Evolutionary conservation across 2,888 invertebrate species (phyloP).

Genomic region (Sympetrum striolatum): DNA sequence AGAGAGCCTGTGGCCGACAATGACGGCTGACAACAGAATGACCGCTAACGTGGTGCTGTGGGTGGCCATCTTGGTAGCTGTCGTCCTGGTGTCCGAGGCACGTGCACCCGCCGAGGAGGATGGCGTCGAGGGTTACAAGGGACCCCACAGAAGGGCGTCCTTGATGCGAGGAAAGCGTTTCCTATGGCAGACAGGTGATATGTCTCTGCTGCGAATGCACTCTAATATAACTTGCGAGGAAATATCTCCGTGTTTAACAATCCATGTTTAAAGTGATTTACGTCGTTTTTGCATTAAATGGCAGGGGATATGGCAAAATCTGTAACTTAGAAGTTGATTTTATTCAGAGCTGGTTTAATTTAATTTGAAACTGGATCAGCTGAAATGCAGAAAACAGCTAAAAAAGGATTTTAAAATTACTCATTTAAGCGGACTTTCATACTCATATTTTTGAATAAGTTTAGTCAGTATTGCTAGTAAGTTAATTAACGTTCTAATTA

Average conservation of each 20-base stretch:
- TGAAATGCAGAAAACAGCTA: too few relatives aligned
- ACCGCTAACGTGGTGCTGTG: not conserved
- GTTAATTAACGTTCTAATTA: too few relatives aligned
- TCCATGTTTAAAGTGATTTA: too few relatives aligned
- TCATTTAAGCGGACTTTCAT: too few relatives aligned
- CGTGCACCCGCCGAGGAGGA: not conserved
- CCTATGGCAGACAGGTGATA: constrained; percentile 32
- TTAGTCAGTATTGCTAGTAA: too few relatives aligned
- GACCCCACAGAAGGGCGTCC: constrained; percentile 14
- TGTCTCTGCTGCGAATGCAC: not conserved
- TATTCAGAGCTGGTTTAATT: too few relatives aligned
- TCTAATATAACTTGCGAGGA: not conserved
- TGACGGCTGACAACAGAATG: not conserved
- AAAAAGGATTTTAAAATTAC: too few relatives aligned
- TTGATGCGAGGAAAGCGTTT: constrained; percentile 9
- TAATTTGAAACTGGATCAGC: too few relatives aligned
- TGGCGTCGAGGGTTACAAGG: constrained; percentile 4
- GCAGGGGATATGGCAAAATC: too few relatives aligned
- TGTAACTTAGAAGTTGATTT: too few relatives aligned
- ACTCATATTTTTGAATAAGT: too few relatives aligned
- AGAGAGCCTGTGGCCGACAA: not conserved
- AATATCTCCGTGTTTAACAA: not conserved
- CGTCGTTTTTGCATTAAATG: too few relatives aligned
- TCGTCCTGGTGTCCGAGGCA: not conserved
- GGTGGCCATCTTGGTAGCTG: constrained; percentile 5